Conservation (phyloP, 2,888 invertebrate species). For the Aleiodes testaceus region DNA sequence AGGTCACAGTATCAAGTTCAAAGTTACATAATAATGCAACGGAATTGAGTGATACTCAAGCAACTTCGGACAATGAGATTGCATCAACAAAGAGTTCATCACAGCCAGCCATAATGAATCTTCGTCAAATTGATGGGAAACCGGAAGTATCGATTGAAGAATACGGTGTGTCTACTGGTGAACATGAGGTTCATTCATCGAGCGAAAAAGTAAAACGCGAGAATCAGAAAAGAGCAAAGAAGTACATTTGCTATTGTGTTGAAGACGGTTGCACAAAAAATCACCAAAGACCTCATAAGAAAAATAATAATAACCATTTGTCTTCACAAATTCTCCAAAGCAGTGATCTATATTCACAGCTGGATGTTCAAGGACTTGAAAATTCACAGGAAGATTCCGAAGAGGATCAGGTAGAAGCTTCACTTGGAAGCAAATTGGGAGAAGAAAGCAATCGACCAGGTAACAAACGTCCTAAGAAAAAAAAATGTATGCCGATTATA, state of each 20-base stretch:
- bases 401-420: background rate
- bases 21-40: conserved; percentile 5
- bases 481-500: background rate
- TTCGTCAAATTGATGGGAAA: too few relatives aligned
- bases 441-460: background rate
- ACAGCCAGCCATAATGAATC: too few relatives aligned
- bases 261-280: conserved; percentile 44
- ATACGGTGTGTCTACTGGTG: too few relatives aligned
- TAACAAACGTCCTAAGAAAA: background rate
- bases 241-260: conserved; percentile 58
- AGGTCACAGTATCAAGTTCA: conserved; percentile 15
- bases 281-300: conserved; percentile 29
- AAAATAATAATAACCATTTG: background rate
- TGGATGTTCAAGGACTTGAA: background rate
- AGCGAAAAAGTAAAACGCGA: too few relatives aligned
- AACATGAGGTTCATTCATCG: too few relatives aligned
- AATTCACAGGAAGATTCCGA: background rate
- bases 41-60: conserved; percentile 8
- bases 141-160: too few relatives aligned
- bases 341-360: background rate
- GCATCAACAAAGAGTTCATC: background rate
- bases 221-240: conserved; percentile 41
- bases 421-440: background rate
- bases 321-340: background rate
- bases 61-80: background rate